Base-by-base conservation (phyloP, 2,113 vertebrate species). In the Scatophagus argus region DNA sequence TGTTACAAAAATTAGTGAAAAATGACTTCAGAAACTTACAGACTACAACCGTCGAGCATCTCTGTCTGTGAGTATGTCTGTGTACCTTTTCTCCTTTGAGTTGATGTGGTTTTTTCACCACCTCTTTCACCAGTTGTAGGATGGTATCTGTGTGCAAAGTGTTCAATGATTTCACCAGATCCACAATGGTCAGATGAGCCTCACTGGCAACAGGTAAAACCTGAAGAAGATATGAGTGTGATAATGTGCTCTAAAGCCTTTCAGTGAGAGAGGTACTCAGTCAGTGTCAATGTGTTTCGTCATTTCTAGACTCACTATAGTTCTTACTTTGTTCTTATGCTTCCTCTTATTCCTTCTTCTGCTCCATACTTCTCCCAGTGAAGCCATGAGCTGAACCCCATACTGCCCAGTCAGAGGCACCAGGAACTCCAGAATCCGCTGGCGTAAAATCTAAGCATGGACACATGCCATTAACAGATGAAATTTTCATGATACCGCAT, bases 51-150 rank as follows among this genome's bases (percentile, higher is more conserved):
- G 56, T 19, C 23, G n/a, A n/a, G n/a, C n/a, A n/a, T 36, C 6
- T 47, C n/a, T 34, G 9, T 10, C 9, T 54, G 36, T 14, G 16
- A 39, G 21, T 8, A 21, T 38, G 6, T 69, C 31, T 52, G 8
- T 36, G 14, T 92, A 99, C 98, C 96, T 97, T 96, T 21, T 98
- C 96, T 13, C 96, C 96, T 83, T 95, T 98, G 80, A 98, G 95
- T 79, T 97, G 97, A 32, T 94, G 94, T 0, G 98, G 98, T 83
- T 97, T 97, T 93, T 96, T 99, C 67, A 99, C 97, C 82, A 99
- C 98, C 80, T 99, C 98, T 91, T 96, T 99, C 60, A 97, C 93
- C 66, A 99, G 90, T 8, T 96, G 93, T n/a, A 99, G 91, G 56
- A 99, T 91, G 0, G 90, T 89, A 27, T 99, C 96, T 0, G 90